These are phyloP conservation scores for Crenichthys baileyi DNA, from an alignment of 2,797 vertebrate species.

Conservation along the genomic window DNA sequence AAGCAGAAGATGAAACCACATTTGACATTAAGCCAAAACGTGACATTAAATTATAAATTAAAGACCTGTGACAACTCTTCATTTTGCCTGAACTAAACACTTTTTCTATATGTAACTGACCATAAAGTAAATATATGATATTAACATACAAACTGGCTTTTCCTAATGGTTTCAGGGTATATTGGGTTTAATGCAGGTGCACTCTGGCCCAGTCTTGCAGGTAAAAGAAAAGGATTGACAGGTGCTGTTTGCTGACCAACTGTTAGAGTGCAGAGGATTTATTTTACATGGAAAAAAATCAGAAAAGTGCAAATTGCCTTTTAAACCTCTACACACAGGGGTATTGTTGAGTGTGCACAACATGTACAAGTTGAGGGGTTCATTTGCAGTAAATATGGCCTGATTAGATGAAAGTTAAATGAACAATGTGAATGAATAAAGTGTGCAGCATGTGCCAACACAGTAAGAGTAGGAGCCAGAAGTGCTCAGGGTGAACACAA, in stretches of 20 bases:
- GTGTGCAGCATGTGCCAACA: constrained; percentile 13
- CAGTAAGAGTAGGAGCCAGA: not conserved
- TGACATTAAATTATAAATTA: not conserved
- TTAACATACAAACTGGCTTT: not conserved
- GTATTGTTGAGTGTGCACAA: constrained; percentile 11
- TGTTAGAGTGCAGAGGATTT: not conserved
- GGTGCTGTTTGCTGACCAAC: not conserved
- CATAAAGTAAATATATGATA: not conserved
- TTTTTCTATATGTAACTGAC: not conserved
- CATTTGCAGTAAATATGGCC: constrained; percentile 14
- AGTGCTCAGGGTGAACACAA: not conserved
- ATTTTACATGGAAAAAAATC: not conserved
- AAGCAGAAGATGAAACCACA: not conserved
- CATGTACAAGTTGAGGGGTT: not conserved
- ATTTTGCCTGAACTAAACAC: not conserved
- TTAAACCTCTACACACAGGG: constrained; percentile 5
- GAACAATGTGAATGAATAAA: constrained; percentile 19
- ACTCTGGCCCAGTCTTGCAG: not conserved
- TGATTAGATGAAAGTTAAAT: constrained; percentile 35
- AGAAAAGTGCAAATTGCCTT: not conserved
- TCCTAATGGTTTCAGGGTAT: not conserved
- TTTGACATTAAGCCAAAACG: not conserved
- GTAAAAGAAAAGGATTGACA: too few species aligned
- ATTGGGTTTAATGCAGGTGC: not conserved
- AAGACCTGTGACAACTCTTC: not conserved